Percentiles rank a stretch among this genome's conserved stretches.
phyloP scores from a whole-genome alignment of 2,113 vertebrate species.

The Ciconia stormi region DNA sequence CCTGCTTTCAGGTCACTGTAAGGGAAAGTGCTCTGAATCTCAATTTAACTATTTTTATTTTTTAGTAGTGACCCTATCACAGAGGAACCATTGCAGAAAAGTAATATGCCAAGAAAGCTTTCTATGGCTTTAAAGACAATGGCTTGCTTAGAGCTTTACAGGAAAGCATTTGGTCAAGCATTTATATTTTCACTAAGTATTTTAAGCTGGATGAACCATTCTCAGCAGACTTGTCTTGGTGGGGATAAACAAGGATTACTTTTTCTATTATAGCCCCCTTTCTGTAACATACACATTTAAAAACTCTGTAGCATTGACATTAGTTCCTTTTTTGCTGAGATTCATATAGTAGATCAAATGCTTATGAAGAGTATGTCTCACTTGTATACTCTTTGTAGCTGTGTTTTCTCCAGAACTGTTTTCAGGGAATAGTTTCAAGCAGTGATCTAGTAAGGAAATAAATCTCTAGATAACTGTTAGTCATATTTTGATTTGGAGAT shows the following conservation, averaged over 20 bases:
- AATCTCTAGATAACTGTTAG: not conserved
- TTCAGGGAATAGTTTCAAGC: not conserved
- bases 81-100: not conserved
- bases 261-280: not conserved
- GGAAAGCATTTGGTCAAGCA: slow-evolving; percentile 19
- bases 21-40: not conserved
- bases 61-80: not conserved
- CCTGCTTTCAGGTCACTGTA: not conserved
- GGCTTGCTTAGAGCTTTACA: not conserved
- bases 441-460: not conserved
- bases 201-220: slow-evolving; percentile 52
- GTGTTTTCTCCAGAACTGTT: not conserved
- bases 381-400: not conserved
- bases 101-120: not conserved
- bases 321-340: not conserved
- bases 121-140: not conserved
- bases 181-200: slow-evolving; percentile 28
- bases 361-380: not conserved
- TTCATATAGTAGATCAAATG: not conserved
- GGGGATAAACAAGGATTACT: slow-evolving; percentile 50
- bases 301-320: not conserved
- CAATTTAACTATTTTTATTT: not conserved
- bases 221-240: not conserved
- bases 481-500: not conserved
- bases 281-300: not conserved